Base-by-base conservation (phyloP, 2,113 vertebrate species). In the Thermophis baileyi region DNA sequence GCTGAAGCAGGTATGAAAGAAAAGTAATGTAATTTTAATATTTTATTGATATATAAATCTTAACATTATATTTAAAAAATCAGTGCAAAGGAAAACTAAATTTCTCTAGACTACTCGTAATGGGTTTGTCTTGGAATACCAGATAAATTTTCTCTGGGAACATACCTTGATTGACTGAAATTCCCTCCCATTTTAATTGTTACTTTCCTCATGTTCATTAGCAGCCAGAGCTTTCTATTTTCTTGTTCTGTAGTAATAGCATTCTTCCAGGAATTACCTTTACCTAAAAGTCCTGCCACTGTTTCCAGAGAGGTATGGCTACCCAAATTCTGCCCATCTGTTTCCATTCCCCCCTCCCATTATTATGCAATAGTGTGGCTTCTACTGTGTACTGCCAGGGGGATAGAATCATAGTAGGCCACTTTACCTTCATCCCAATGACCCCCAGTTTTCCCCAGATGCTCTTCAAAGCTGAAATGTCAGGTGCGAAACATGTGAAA, bases 1-100 rank as follows among this genome's bases (percentile, higher is more conserved):
- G 95, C 97, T 99, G 90, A 99, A 99, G 94, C 99, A 99, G 98
- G 99, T 99, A 97, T 49, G 57, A 51, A 40, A 8, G 93, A 92
- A 88, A 90, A 35, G 46, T 74, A 89, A 1, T 44, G 0, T 53
- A 1, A 88, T 88, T 69, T 55, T 16, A 55, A n/a, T 49, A 57
- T 22, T 60, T 4, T 35, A 60, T 49, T 60, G 7, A 57, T n/a
- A 16, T 5, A 51, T 54, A 54, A 30, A 91, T 85, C 22, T 44
- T 85, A 54, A 55, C 8, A 16, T 74, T 69, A 44, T 18, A 30
- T 90, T 81, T 81, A 9, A 44, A 88, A 88, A n/a, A 35, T 35
- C 30, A 88, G 50, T 53, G 35, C 53, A 35, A 10, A 25, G 5
- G 51, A 35, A 55, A 89, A 55, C 22, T 25, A 53, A 25, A 8